Percentiles rank a stretch among this genome's conserved stretches.
Evolutionary conservation across 2,797 vertebrate genomes (phyloP).

Genomic region (Chaetophractus vellerosus): DNA sequence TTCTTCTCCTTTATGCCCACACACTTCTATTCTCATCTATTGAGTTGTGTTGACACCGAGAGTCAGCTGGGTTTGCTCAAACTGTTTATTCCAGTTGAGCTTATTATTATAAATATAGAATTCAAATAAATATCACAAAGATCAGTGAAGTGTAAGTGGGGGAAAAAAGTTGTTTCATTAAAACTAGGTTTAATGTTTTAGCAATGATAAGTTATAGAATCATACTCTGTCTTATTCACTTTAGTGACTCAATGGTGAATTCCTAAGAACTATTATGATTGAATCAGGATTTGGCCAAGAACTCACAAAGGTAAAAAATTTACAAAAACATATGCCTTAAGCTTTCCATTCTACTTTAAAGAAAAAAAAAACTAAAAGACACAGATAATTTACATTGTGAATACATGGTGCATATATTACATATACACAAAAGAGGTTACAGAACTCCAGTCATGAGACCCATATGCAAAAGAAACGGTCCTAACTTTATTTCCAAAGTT

Average conservation of each 20-base stretch:
- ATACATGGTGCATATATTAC: background rate
- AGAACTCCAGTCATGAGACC: background rate
- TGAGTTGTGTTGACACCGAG: background rate
- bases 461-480: background rate
- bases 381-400: background rate
- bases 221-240: background rate
- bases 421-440: background rate
- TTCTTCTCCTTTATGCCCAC: background rate
- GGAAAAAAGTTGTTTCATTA: conserved; percentile 39
- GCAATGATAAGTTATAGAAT: conserved; percentile 22
- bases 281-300: background rate
- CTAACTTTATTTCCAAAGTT: background rate
- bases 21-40: background rate
- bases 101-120: background rate
- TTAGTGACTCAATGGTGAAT: background rate
- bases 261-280: background rate
- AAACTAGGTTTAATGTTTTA: conserved; percentile 47
- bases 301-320: background rate
- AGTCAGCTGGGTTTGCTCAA: background rate
- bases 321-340: background rate
- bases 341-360: background rate
- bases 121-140: conserved; percentile 23
- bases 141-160: background rate
- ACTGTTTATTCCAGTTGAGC: background rate
- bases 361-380: conserved; percentile 9